Evolutionary conservation across 2,888 invertebrate genomes (phyloP).

Genomic region (Stegophylla sp.): DNA sequence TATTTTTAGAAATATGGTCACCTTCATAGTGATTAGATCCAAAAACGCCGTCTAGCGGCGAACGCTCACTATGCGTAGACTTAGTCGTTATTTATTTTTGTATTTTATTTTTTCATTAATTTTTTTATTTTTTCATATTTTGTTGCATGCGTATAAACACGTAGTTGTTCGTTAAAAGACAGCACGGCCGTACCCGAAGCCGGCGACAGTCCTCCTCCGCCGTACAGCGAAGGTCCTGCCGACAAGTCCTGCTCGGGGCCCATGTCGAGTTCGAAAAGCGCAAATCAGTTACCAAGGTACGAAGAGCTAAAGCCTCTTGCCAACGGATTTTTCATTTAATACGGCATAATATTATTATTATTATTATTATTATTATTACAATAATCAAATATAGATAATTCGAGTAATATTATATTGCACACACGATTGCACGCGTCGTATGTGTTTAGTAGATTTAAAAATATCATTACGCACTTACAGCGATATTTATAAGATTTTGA

Average conservation of each 20-base stretch:
- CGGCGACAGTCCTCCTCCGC: constrained; percentile 66
- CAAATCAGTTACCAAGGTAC: constrained; percentile 62
- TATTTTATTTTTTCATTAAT: not conserved
- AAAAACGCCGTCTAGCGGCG: too few relatives aligned
- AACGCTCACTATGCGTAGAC: too few relatives aligned
- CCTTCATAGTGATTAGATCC: too few relatives aligned
- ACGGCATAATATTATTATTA: too few relatives aligned
- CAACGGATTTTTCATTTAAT: constrained; percentile 61
- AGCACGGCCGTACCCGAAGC: constrained; percentile 59
- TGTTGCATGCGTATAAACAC: constrained; percentile 31
- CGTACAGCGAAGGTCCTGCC: constrained; percentile 64
- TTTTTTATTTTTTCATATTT: constrained; percentile 12
- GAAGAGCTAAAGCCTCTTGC: constrained; percentile 60
- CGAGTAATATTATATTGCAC: too few relatives aligned
- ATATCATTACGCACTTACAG: too few relatives aligned
- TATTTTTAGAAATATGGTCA: too few relatives aligned
- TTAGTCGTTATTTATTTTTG: constrained; percentile 13
- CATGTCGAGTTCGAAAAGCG: constrained; percentile 57
- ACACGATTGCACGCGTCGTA: not conserved
- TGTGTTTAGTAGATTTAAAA: too few relatives aligned
- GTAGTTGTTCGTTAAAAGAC: constrained; percentile 62
- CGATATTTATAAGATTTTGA: too few relatives aligned
- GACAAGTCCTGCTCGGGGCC: constrained; percentile 55
- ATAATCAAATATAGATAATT: too few relatives aligned
- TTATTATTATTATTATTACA: too few relatives aligned